Base-by-base conservation (phyloP, 2,888 invertebrate species). In the Zonitis immaculata region DNA sequence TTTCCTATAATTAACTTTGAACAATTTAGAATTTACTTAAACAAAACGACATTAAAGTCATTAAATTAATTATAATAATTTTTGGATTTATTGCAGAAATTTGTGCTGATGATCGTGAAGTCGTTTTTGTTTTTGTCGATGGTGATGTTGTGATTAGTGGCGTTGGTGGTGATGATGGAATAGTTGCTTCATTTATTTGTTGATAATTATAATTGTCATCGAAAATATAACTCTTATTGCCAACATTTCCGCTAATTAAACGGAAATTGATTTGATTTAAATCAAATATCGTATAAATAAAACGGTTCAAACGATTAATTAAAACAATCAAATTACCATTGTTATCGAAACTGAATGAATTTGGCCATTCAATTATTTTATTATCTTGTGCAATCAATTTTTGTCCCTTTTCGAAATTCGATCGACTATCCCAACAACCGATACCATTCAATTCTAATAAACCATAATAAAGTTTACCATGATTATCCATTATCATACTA, bases 401-500 rank as follows among this genome's bases (percentile, higher is more conserved):
- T 70, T 86, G 85, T 18, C 82, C 83, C 43, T 77, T 77, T 42
- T 73, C 72, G 66, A 85, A 83, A 42, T 81, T 76, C 20, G 77
- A 72, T 22, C 78, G 79, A 0, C 83, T 82, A 70, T 89, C 84
- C 87, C 88, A 89, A 73, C 80, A 82, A 11, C 83, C 83, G 45
- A 89, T 82, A 18, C 86, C 84, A 57, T 85, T 85, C 64, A 84
- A 83, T 47, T 82, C 82, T 49, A 89, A 72, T 22, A 88, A 77
- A 39, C 87, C 88, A 71, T 81, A 88, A 74, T 86, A 89, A 8
- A 89, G 76, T 5, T 82, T 71, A 2, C 88, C 88, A 14, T 77
- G 75, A 12, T 85, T 81, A 62, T 88, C 87, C 86, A 88, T 87
- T 55, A 83, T 80, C 86, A 89, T 87, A 0, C 88, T 88, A 64